Base-by-base conservation (phyloP, 1,140 invertebrate species). In the Colletes latitarsis region DNA sequence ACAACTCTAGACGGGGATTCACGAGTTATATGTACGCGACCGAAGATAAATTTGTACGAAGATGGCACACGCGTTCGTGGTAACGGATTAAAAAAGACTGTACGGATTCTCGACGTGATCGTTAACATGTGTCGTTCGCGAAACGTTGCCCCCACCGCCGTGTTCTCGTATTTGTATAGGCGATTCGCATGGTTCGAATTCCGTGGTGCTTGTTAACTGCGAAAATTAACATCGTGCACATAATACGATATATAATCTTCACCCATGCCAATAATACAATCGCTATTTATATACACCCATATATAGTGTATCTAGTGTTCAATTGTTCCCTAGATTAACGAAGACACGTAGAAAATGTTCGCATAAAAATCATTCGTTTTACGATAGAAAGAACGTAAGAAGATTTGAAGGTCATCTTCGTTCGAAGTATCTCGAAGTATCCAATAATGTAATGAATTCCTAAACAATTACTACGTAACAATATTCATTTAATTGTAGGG, bases 111-210 rank as follows among this genome's bases (percentile, higher is more conserved):
- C 12, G 60, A 41, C 60, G 39, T 74, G 58, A 64, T 74, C 46
- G 60, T 53, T 73, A 41, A 63, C 17, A 41, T 52, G 21, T 73
- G 15, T 72, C 43, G 19, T 62, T 39, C 15, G 30, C 8, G 43
- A 30, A 21, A 67, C 5, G n/a, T 41, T 57, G 4, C n/a, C 10
- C 19, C 4, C 64, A 15, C 21, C 14, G 12, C 3, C 21, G 21
- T 14, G 19, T 19, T 9, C 39, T 5, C 17, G 21, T 21, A 21
- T 69, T 68, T 57, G 17, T 17, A 69, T 46, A 52, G 17, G 10
- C 43, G 55, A 62, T 70, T 60, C 21, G 66, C 55, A 60, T 77
- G 41, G 21, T 60, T 77, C 21, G 8, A 77, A 77, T 77, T 77
- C 43, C 68, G 15, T 21, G n/a, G 17, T 75, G 21, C 55, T 19